Evolutionary conservation across 1,140 invertebrate genomes (phyloP).

Genomic region (Saccostrea echinata): DNA sequence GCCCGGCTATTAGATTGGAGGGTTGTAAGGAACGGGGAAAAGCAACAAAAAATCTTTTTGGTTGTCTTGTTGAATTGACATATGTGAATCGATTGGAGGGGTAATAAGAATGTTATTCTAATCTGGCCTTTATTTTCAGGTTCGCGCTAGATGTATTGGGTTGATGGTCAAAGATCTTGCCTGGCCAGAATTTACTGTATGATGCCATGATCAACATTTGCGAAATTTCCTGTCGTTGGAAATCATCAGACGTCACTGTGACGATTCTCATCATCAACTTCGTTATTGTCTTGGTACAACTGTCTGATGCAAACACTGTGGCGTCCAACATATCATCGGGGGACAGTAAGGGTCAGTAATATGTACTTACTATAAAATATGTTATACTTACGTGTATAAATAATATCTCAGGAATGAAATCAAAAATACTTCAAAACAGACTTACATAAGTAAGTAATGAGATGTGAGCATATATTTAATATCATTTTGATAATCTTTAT

Average conservation of each 20-base stretch:
- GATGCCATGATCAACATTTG: slow-evolving; percentile 10
- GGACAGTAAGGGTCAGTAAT: not conserved
- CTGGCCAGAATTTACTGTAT: slow-evolving; percentile 21
- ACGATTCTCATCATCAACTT: not conserved
- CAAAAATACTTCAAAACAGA: too few relatives aligned
- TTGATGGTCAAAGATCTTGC: slow-evolving; percentile 17
- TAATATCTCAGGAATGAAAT: too few relatives aligned
- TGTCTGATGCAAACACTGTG: not conserved
- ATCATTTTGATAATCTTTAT: too few relatives aligned
- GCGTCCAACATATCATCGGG: not conserved
- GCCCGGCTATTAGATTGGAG: slow-evolving; percentile 6
- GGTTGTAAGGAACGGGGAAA: not conserved
- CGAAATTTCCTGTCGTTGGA: slow-evolving; percentile 3
- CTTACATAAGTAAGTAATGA: too few relatives aligned
- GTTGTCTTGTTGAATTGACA: slow-evolving; percentile 29
- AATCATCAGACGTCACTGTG: not conserved
- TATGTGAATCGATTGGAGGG: slow-evolving; percentile 33
- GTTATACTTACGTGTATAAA: too few relatives aligned
- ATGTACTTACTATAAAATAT: not conserved
- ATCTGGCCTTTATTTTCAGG: slow-evolving; percentile 19
- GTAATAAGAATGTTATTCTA: slow-evolving; percentile 20
- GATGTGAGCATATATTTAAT: too few relatives aligned
- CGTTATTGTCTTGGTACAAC: not conserved
- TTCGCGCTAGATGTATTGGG: slow-evolving; percentile 29
- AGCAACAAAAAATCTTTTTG: slow-evolving; percentile 25